A percentile compares a stretch with the other conserved stretches of the same genome.
These are phyloP conservation scores for Gorsachius goisagi DNA, from an alignment of 2,113 vertebrate genomes.

Conservation along the genomic window DNA sequence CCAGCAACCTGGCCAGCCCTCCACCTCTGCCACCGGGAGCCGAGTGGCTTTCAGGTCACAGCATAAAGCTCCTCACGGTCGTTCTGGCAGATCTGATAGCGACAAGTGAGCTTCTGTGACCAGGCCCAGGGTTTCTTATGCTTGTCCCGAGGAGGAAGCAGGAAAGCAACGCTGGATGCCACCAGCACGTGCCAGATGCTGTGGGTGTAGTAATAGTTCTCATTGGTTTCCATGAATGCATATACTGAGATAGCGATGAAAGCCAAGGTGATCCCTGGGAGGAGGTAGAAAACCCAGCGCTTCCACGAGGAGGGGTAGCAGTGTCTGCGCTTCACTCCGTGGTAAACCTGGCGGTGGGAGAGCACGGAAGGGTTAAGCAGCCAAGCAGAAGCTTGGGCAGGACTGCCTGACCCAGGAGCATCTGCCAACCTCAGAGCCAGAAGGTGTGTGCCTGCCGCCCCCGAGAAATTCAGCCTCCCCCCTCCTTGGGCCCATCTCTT, in stretches of 20 bases:
- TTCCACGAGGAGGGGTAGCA: conserved; percentile 93
- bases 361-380: not conserved
- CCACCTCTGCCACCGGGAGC: not conserved
- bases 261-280: conserved; percentile 85
- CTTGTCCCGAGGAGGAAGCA: conserved; percentile 86
- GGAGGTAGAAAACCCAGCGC: conserved; percentile 90
- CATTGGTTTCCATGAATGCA: conserved; percentile 87
- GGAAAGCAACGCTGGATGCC: conserved; percentile 86
- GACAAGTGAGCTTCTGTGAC: conserved; percentile 81
- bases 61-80: conserved; percentile 87
- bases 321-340: conserved; percentile 76
- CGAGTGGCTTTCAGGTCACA: conserved; percentile 70
- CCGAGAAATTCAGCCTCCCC: not conserved
- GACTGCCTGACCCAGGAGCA: not conserved
- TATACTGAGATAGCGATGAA: conserved; percentile 85
- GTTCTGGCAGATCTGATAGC: conserved; percentile 88
- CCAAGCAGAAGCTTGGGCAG: not conserved
- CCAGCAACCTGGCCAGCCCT: not conserved
- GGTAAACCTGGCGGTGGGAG: conserved; percentile 75
- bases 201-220: conserved; percentile 96
- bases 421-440: not conserved
- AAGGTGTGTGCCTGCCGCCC: not conserved
- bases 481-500: not conserved
- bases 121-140: conserved; percentile 77
- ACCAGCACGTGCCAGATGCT: conserved; percentile 95